phyloP scores from a whole-genome alignment of 2,113 vertebrate species.

The Trematocara macrostoma region DNA sequence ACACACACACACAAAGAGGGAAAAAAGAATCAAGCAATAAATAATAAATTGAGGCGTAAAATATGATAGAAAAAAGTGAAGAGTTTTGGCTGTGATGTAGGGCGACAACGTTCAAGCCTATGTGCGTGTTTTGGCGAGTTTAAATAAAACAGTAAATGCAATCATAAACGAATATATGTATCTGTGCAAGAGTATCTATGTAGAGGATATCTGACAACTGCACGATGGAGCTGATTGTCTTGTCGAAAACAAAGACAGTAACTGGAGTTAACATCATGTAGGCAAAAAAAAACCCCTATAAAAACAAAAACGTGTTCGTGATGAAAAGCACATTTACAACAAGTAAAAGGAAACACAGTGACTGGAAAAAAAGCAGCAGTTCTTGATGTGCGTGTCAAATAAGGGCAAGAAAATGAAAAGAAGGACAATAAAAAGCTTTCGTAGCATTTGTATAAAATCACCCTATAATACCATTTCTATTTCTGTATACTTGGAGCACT shows the following conservation, averaged over 20 bases:
- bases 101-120: conserved; percentile 57
- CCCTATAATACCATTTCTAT: conserved; percentile 11
- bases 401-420: neutral
- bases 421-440: conserved; percentile 9
- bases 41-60: conserved; percentile 38
- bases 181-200: conserved; percentile 69
- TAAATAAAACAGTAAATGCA: conserved; percentile 17
- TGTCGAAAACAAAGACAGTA: conserved; percentile 54
- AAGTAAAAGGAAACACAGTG: neutral
- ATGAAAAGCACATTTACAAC: neutral
- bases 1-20: neutral
- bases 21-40: conserved; percentile 60
- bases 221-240: conserved; percentile 63
- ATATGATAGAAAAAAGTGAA: conserved; percentile 17
- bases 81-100: conserved; percentile 66
- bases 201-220: conserved; percentile 26
- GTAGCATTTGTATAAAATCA: conserved; percentile 34
- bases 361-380: neutral
- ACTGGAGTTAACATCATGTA: neutral
- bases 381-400: neutral
- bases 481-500: conserved; percentile 31
- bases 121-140: conserved; percentile 71
- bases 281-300: neutral
- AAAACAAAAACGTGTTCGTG: neutral
- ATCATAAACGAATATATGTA: conserved; percentile 34